Base-by-base conservation (phyloP, 2,113 vertebrate genomes). In the Phaethornis superciliosus region DNA sequence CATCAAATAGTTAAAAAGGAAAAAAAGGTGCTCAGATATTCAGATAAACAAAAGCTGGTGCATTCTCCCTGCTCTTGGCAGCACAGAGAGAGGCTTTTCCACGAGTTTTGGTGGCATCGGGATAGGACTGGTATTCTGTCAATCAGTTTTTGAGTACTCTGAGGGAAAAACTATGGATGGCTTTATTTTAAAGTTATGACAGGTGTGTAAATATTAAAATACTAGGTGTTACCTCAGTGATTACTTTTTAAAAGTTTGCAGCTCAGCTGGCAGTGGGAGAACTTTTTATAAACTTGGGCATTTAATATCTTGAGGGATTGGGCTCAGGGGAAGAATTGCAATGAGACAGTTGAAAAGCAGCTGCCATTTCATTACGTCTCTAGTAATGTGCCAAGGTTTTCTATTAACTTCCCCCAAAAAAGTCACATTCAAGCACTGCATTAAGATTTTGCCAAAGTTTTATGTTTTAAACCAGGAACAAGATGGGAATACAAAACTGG, bases 271-370 rank as follows among this genome's bases (percentile, higher is more conserved):
- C 86, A 82, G 32, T 58, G 46, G 67, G 90, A 95, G 85, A 90
- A 81, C 68, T 80, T 72, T 69, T 28, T 80, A 8, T 70, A 74
- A 91, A 88, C 85, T 90, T 47, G 81, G 67, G 85, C 67, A 80
- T 95, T 94, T 89, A 75, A 42, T 93, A 83, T 90, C 71, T 94
- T 62, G 71, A 87, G 72, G 90, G 87, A 78, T 56, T 93, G 86
- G 88, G 74, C 88, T 89, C 60, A 77, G 56, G 77, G 86, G 85
- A 86, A 81, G 90, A 85, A 89, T 92, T 87, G 81, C 81, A 93
- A 85, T 85, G 92, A 93, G 89, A 95, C 85, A 82, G 86, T 88
- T 92, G 95, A 97, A 95, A 96, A 95, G 88, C 90, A 95, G 72
- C 95, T 96, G 91, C 94, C 70, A 60, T 96, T 96, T 95, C 90